These are phyloP conservation scores for Ceratosolen solmsi DNA, from an alignment of 1,140 invertebrate species.

Conservation along the genomic window DNA sequence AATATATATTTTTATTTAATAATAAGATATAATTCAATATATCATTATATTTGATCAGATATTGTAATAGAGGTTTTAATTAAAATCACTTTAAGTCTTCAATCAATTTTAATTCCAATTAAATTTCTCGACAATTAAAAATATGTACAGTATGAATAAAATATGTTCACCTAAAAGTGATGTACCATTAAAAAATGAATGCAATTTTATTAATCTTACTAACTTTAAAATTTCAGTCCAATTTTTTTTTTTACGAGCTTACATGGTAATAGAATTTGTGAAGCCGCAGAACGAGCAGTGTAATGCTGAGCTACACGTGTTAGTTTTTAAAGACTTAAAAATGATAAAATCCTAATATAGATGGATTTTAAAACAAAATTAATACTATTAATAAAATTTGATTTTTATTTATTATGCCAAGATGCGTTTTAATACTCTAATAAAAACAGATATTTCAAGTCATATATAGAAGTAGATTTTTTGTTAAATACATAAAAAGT, in stretches of 20 bases:
- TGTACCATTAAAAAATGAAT: not conserved
- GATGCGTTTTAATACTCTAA: too few relatives aligned
- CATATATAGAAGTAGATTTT: too few relatives aligned
- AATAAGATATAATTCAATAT: too few relatives aligned
- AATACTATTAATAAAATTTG: not conserved
- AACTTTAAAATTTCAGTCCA: not conserved
- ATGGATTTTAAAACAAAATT: not conserved
- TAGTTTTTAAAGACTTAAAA: not conserved
- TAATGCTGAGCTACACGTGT: not conserved
- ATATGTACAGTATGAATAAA: not conserved
- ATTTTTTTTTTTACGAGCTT: not conserved
- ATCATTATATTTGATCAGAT: too few relatives aligned
- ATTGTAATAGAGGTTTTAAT: too few relatives aligned
- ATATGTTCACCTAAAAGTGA: not conserved
- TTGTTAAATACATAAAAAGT: too few relatives aligned
- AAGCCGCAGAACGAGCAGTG: not conserved
- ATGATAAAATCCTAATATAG: not conserved
- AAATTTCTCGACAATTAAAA: not conserved
- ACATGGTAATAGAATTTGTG: not conserved
- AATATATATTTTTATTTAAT: too few relatives aligned
- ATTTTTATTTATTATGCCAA: not conserved
- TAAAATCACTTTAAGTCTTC: too few relatives aligned
- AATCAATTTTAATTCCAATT: too few relatives aligned
- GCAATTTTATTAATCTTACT: not conserved
- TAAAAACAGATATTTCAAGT: too few relatives aligned